phyloP scores from a whole-genome alignment of 1,140 invertebrate genomes.

The Catajapyx aquilonaris region DNA sequence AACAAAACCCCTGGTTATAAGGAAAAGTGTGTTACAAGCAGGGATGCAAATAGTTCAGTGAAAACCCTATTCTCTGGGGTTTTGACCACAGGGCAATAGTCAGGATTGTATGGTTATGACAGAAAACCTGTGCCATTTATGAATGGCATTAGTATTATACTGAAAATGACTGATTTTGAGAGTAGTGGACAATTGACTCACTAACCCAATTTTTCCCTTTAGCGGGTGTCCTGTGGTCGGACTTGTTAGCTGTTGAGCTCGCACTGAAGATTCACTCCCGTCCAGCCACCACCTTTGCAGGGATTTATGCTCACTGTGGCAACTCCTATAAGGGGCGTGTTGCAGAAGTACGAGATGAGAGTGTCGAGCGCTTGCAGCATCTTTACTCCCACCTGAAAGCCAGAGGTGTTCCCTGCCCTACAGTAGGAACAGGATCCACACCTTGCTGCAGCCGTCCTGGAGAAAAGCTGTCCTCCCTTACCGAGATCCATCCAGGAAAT shows the following conservation, averaged over 20 bases:
- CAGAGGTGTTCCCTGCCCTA: conserved; percentile 11
- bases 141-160: too few relatives aligned
- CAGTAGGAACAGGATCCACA: conserved; percentile 16
- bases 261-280: conserved; percentile 8
- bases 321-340: conserved; percentile 13
- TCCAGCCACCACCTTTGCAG: conserved; percentile 11
- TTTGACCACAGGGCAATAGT: too few relatives aligned
- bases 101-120: too few relatives aligned
- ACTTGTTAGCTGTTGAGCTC: conserved; percentile 6
- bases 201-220: too few relatives aligned
- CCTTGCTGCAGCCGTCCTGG: conserved; percentile 16
- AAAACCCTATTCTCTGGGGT: too few relatives aligned
- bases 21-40: too few relatives aligned
- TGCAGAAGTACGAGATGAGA: conserved; percentile 7
- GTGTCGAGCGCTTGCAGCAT: conserved; percentile 7
- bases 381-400: conserved; percentile 10
- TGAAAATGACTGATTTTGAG: too few relatives aligned
- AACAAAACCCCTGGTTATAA: too few relatives aligned
- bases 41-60: too few relatives aligned
- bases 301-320: conserved; percentile 17
- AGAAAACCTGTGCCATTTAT: too few relatives aligned
- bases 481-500: conserved; percentile 20
- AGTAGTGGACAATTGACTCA: too few relatives aligned
- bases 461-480: conserved; percentile 10
- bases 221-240: conserved; percentile 16